A percentile compares a stretch with the other conserved stretches of the same genome.
Evolutionary conservation across 2,888 invertebrate species (phyloP).

Genomic region (Chironomus tentans): DNA sequence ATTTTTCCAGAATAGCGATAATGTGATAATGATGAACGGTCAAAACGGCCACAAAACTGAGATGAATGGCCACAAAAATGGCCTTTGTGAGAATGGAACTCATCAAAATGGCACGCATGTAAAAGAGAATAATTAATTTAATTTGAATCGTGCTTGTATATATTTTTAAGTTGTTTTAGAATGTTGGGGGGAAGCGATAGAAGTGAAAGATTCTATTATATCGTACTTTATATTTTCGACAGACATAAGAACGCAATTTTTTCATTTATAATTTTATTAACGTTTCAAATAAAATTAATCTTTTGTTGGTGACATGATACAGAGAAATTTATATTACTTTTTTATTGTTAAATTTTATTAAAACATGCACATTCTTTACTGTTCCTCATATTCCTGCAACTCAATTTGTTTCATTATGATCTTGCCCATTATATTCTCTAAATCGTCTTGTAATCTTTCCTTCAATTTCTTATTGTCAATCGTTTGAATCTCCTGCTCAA

Average conservation of each 20-base stretch:
- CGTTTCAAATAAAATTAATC: too few species aligned
- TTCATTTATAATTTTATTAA: too few species aligned
- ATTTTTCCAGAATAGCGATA: neutral
- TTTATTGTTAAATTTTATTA: too few species aligned
- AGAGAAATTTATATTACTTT: too few species aligned
- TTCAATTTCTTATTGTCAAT: conserved; percentile 76
- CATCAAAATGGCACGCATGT: neutral
- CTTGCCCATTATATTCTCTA: conserved; percentile 70
- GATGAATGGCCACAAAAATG: too few species aligned
- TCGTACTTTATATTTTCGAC: too few species aligned
- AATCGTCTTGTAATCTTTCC: conserved; percentile 71
- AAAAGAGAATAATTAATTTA: neutral
- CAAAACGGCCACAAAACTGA: neutral
- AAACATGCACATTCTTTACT: neutral
- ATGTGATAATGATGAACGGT: too few species aligned
- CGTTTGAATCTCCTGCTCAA: conserved; percentile 72
- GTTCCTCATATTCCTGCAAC: conserved; percentile 32
- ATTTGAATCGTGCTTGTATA: neutral
- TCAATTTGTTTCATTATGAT: conserved; percentile 71
- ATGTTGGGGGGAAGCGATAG: too few species aligned
- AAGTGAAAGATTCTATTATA: too few species aligned
- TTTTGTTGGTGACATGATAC: too few species aligned
- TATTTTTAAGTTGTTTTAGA: neutral
- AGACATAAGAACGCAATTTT: too few species aligned
- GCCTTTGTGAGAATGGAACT: too few species aligned